Base-by-base conservation (phyloP, 2,888 invertebrate species). In the Drosophila setosimentum region DNA sequence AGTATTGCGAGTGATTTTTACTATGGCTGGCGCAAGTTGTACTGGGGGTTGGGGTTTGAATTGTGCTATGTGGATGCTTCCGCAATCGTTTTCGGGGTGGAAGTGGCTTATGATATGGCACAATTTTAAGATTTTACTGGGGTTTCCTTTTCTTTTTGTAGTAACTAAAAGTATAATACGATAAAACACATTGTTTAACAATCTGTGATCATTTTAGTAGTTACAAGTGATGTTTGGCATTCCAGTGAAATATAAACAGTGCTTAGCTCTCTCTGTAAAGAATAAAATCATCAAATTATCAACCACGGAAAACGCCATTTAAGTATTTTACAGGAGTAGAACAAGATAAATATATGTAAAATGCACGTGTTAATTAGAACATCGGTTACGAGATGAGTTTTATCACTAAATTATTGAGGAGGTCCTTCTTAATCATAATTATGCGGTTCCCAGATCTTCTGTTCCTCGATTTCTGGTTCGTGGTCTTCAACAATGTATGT, bases 91-190 rank as follows among this genome's bases (percentile, higher is more conserved):
- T 48, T 35, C 33, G 49, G 64, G 72, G 64, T 76, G 62, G 50
- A 75, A 75, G 61, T 30, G 32, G 63, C 49, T 62, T 76, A 53
- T 69, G 59, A 51, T 68, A 59, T 72, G 57, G 73, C 61, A 68
- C 64, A 77, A 73, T 65, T 77, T 81, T 55, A 37, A 37, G 68
- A 63, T 64, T 16, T 45, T 24, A 45, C 24, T 27, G 45, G 24
- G 45, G 8, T 8, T 45, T 45, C 16, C 3, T 45, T 45, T 13
- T 45, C 2, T 13, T 21, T 45, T 45, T 45, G 45, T 16, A 45
- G 24, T 24, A 45, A 45, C 16, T 21, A 45, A 16, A 45, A 24
- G 24, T 45, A 24, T 24, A 45, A 24, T 45, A 45, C 24, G 24
- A 45, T 45, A 45, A 45, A 45, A 45, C 45, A 24, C 8, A 24